Evolutionary conservation across 2,888 invertebrate species (phyloP).

Genomic region (Hypomecis punctinalis): DNA sequence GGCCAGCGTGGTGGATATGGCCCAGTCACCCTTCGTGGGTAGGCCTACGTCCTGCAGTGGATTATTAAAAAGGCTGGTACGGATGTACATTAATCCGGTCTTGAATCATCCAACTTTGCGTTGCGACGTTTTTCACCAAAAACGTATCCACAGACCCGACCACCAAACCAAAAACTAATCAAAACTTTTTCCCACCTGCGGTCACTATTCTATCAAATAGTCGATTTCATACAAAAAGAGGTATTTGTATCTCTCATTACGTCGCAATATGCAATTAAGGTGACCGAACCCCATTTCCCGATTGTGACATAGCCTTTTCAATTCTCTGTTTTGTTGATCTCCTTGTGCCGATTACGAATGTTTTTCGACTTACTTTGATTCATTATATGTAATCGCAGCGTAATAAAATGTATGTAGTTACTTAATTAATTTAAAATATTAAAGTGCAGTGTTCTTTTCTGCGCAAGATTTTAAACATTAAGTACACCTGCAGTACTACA

Average conservation of each 20-base stretch:
- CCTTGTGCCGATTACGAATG: constrained; percentile 43
- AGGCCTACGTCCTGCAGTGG: too few species aligned
- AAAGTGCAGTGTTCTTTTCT: neutral
- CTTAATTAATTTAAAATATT: neutral
- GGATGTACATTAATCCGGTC: too few species aligned
- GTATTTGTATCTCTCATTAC: constrained; percentile 38
- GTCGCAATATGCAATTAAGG: constrained; percentile 41
- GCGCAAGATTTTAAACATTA: too few species aligned
- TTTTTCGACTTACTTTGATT: constrained; percentile 23
- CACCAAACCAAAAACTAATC: constrained; percentile 38
- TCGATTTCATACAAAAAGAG: constrained; percentile 31
- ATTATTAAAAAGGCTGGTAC: too few species aligned
- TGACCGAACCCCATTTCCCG: constrained; percentile 39
- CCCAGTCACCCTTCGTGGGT: too few species aligned
- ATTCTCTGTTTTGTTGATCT: constrained; percentile 39
- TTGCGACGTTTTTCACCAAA: neutral
- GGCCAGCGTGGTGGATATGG: too few species aligned
- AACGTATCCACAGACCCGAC: constrained; percentile 22
- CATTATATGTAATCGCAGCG: constrained; percentile 12
- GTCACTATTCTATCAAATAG: constrained; percentile 37
- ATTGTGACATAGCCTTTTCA: constrained; percentile 38
- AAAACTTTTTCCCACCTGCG: constrained; percentile 37
- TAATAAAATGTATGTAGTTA: neutral
- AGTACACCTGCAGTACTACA: too few species aligned
- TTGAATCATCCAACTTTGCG: neutral